Percentiles rank a stretch among this genome's conserved stretches.
phyloP scores from a whole-genome alignment of 1,140 invertebrate species.

The Drosophila varians region DNA sequence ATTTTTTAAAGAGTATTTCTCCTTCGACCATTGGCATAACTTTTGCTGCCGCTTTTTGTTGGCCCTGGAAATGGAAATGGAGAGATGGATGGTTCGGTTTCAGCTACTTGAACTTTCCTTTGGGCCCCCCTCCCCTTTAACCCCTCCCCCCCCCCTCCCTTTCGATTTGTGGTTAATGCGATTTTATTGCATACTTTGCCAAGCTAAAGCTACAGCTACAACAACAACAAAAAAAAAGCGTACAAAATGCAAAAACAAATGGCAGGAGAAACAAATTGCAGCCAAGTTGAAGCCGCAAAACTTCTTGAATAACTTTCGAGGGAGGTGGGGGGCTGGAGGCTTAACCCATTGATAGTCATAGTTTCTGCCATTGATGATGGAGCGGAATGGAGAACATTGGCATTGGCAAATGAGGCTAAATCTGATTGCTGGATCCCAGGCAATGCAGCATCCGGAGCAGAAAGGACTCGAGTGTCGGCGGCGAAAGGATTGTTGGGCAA shows the following conservation, averaged over 20 bases:
- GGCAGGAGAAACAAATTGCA: conserved; percentile 37
- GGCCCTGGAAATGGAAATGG: conserved; percentile 1
- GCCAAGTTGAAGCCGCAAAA: conserved; percentile 48
- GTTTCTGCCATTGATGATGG: conserved; percentile 20
- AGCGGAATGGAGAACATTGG: conserved; percentile 1
- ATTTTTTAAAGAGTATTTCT: background rate
- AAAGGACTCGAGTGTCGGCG: conserved; percentile 18
- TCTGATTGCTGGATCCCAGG: conserved; percentile 19
- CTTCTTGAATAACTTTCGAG: conserved; percentile 55
- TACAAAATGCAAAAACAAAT: background rate
- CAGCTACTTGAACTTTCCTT: conserved; percentile 33
- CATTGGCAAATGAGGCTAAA: conserved; percentile 13
- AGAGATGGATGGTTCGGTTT: conserved; percentile 3
- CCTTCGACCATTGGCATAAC: conserved; percentile 19
- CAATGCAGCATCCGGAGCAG: conserved; percentile 1
- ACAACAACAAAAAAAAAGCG: conserved; percentile 10
- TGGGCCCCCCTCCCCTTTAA: background rate
- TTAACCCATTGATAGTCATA: conserved; percentile 8
- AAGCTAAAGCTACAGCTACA: conserved; percentile 37
- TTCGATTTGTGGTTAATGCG: conserved; percentile 52
- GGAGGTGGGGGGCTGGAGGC: background rate
- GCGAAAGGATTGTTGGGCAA: conserved; percentile 24
- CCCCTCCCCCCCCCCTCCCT: background rate
- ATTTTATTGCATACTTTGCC: conserved; percentile 73
- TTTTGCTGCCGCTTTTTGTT: conserved; percentile 28